phyloP scores from a whole-genome alignment of 2,888 invertebrate genomes.

The Lochmaea crataegi region DNA sequence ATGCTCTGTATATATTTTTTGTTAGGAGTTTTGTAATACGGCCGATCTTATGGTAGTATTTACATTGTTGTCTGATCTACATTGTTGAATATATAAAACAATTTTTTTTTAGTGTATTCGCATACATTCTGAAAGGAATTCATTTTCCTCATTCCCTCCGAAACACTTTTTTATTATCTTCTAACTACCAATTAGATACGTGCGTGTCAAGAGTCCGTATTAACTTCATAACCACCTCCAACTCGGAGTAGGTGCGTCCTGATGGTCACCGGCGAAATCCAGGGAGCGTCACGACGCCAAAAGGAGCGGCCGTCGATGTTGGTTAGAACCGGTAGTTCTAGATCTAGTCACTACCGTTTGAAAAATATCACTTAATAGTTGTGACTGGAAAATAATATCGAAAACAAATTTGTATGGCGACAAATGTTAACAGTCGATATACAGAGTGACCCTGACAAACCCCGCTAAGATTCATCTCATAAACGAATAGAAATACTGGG shows the following conservation, averaged over 20 bases:
- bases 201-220: constrained; percentile 28
- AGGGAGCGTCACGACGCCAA: constrained; percentile 38
- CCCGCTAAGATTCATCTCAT: too few species aligned
- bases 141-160: background rate
- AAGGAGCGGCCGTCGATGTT: constrained; percentile 38
- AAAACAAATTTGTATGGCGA: background rate
- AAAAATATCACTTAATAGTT: background rate
- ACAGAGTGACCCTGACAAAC: too few species aligned
- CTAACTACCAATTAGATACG: constrained; percentile 19
- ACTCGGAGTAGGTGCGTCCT: constrained; percentile 32
- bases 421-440: too few species aligned
- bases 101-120: background rate
- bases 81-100: too few species aligned
- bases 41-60: too few species aligned
- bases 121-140: background rate
- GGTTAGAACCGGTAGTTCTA: constrained; percentile 19
- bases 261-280: constrained; percentile 19
- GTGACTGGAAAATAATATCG: background rate
- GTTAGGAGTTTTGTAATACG: too few species aligned
- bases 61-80: too few species aligned
- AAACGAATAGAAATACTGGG: too few species aligned
- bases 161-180: constrained; percentile 9
- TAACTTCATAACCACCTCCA: constrained; percentile 16
- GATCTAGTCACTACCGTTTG: constrained; percentile 18
- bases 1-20: too few species aligned